A percentile compares a stretch with the other conserved stretches of the same genome.
Conservation (phyloP, 2,113 vertebrate genomes). For the Ophthalmolycus amberensis region DNA sequence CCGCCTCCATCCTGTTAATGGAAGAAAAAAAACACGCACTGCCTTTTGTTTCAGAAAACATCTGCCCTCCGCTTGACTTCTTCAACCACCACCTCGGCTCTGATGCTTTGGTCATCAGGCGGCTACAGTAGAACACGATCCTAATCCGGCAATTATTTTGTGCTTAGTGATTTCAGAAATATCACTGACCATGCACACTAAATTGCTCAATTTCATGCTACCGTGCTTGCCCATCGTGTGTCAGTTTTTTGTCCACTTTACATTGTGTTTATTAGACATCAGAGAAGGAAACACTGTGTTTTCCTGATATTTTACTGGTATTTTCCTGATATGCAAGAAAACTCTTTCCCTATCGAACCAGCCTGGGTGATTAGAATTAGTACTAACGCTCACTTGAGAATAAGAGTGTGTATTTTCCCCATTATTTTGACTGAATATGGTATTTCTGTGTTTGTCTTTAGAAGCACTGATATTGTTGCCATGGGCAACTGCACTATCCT, state of each 20-base stretch:
- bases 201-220: slow-evolving; percentile 9
- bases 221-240: not conserved
- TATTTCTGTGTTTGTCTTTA: slow-evolving; percentile 74
- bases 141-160: slow-evolving; percentile 18
- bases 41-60: slow-evolving; percentile 56
- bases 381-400: slow-evolving; percentile 33
- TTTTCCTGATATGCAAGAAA: slow-evolving; percentile 1
- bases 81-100: slow-evolving; percentile 30
- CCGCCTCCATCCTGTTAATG: slow-evolving; percentile 40
- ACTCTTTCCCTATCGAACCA: not conserved
- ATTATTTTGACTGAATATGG: slow-evolving; percentile 63
- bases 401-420: slow-evolving; percentile 25
- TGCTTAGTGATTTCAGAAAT: not conserved
- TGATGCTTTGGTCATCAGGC: slow-evolving; percentile 31
- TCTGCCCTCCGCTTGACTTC: slow-evolving; percentile 55
- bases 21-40: not conserved
- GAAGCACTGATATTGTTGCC: slow-evolving; percentile 77
- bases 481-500: slow-evolving; percentile 77
- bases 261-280: not conserved
- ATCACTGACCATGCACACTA: slow-evolving; percentile 1
- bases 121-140: not conserved
- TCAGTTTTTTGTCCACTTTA: not conserved
- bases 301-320: not conserved
- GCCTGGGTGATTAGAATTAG: not conserved
- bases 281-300: slow-evolving; percentile 3